Evolutionary conservation across 1,140 invertebrate genomes (phyloP).

Genomic region (Colletes latitarsis): DNA sequence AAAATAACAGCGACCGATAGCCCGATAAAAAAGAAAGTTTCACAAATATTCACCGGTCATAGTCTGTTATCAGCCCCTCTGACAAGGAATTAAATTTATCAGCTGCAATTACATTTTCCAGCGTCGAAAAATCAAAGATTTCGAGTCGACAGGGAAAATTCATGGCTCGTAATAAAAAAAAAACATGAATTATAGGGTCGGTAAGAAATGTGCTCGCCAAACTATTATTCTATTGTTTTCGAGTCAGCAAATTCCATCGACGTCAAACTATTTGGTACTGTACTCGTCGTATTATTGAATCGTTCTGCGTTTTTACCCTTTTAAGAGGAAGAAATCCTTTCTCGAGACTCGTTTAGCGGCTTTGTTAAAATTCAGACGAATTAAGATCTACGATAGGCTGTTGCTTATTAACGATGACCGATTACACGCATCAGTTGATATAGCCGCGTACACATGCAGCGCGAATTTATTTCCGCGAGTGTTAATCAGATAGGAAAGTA

Average conservation of each 20-base stretch:
- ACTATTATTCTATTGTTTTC: neutral
- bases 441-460: neutral
- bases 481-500: slow-evolving; percentile 31
- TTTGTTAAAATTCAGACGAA: slow-evolving; percentile 21
- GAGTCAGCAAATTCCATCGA: neutral
- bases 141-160: neutral
- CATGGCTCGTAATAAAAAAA: neutral
- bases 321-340: neutral
- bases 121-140: neutral
- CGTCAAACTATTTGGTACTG: no score
- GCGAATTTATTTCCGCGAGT: slow-evolving; percentile 34
- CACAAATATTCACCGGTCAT: neutral
- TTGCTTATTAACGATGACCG: slow-evolving; percentile 35
- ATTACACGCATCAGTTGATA: slow-evolving; percentile 13
- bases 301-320: neutral
- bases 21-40: neutral
- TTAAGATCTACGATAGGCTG: slow-evolving; percentile 25
- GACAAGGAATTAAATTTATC: slow-evolving; percentile 36
- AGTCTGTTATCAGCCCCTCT: neutral
- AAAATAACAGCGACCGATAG: neutral
- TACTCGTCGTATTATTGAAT: neutral
- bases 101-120: slow-evolving; percentile 6
- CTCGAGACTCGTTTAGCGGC: neutral
- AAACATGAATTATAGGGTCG: neutral
- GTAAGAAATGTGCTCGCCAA: neutral